Evolutionary conservation across 2,797 vertebrate species (phyloP), one percentile per base, ranked within the genome.

Genomic region (Pyrocephalus nanus): DNA sequence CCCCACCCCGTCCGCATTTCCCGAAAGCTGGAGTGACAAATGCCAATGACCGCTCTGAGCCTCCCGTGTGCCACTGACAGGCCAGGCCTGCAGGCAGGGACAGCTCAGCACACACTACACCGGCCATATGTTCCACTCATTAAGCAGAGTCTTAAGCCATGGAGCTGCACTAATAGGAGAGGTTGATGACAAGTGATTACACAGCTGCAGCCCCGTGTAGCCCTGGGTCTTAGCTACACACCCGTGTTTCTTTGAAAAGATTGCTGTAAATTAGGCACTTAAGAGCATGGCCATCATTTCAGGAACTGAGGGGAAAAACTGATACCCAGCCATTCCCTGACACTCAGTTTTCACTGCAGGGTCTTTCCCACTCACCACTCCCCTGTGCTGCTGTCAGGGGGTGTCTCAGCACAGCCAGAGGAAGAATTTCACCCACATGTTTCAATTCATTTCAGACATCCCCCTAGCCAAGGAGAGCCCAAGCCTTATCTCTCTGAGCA

Each of bases 171-270:
- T 97, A 96, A 95, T 82, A 93, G 74, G 64, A 93, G 45, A 53
- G 73, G 73, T 93, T 70, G 76, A 90, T 92, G 90, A 88, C 82
- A 96, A 87, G 73, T 17, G 73, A 96, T 96, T 95, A 96, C 55
- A 79, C 64, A 76, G 73, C 23, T 12, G 12, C 77, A 95, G 34
- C 87, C 90, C 83, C 86, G 9, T 23, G 34, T 58, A 87, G 81
- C 85, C 91, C 58, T 73, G 51, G 51, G 60, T 95, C 82, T 94
- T 93, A 96, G 90, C 66, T 93, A 90, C 92, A 96, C 76, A 90
- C 90, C 72, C 4, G 12, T 82, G 67, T 76, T 86, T 88, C 79
- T 96, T 96, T 96, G 95, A 96, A 86, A 96, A 96, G 95, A 95
- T 96, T 96, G 73, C 74, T 82, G 74, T 67, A 91, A 94, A 93